These are phyloP conservation scores for Corvus hawaiiensis DNA, from an alignment of 2,113 vertebrate genomes.

Conservation along the genomic window DNA sequence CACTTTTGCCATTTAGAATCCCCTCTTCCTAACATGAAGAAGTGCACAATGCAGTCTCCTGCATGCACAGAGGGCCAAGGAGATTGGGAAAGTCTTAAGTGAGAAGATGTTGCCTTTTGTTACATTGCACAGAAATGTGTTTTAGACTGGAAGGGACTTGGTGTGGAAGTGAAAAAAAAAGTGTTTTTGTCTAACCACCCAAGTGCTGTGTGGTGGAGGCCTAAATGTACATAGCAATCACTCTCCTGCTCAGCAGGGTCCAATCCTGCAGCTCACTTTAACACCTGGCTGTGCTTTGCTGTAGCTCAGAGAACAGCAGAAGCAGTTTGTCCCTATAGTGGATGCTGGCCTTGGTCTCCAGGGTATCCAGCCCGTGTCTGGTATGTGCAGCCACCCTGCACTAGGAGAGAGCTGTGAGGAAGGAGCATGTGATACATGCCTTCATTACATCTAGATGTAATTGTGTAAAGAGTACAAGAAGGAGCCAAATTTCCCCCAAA, in stretches of 20 bases:
- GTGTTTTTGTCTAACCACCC: neutral
- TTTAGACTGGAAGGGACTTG: neutral
- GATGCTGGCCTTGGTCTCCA: neutral
- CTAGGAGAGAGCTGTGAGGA: neutral
- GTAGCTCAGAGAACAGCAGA: neutral
- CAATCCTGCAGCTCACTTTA: accelerated
- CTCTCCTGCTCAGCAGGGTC: too few relatives aligned
- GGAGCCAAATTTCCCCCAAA: neutral
- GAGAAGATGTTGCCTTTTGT: neutral
- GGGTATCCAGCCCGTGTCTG: neutral
- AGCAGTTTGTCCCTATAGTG: neutral
- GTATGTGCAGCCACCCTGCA: neutral
- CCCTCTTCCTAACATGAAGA: neutral
- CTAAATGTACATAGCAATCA: neutral
- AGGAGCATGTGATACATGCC: neutral
- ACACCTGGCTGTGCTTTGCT: too few relatives aligned
- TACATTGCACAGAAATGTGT: neutral
- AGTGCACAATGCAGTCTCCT: accelerated
- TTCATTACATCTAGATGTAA: accelerated
- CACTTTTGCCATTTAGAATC: neutral
- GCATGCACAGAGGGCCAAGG: neutral
- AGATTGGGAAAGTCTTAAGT: neutral
- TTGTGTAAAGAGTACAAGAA: neutral
- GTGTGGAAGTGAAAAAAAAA: neutral
- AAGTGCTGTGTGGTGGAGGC: neutral